Evolutionary conservation across 2,113 vertebrate genomes (phyloP).

Genomic region (Trichomycterus rosablanca): DNA sequence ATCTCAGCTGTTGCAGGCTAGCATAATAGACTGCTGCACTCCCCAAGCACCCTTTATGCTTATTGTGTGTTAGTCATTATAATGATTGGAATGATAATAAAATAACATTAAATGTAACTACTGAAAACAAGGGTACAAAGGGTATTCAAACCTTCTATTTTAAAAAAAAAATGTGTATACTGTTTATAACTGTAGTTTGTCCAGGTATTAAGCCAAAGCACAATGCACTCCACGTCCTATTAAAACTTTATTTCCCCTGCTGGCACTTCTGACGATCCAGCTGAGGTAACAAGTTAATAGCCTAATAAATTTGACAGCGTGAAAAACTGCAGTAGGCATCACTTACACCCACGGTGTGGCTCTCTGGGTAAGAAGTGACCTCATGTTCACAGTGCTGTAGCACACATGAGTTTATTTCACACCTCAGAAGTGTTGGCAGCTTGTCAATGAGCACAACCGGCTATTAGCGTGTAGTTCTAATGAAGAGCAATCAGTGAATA

Average conservation of each 20-base stretch:
- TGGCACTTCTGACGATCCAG: not conserved
- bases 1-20: no score
- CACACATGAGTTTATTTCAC: conserved; percentile 2
- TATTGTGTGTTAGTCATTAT: no score
- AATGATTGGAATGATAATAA: no score
- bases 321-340: not conserved
- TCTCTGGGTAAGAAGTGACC: not conserved
- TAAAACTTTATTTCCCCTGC: not conserved
- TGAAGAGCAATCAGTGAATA: not conserved
- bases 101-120: no score
- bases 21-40: no score
- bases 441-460: not conserved
- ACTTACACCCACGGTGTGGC: not conserved
- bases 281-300: not conserved
- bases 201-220: no score
- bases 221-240: not conserved
- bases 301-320: not conserved
- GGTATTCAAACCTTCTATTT: no score
- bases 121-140: no score
- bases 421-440: not conserved
- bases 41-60: no score
- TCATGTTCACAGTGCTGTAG: not conserved
- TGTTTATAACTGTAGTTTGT: no score
- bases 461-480: not conserved
- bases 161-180: no score